These are phyloP conservation scores for Andrena chrysosceles DNA, from an alignment of 2,888 invertebrate genomes.

Conservation along the genomic window DNA sequence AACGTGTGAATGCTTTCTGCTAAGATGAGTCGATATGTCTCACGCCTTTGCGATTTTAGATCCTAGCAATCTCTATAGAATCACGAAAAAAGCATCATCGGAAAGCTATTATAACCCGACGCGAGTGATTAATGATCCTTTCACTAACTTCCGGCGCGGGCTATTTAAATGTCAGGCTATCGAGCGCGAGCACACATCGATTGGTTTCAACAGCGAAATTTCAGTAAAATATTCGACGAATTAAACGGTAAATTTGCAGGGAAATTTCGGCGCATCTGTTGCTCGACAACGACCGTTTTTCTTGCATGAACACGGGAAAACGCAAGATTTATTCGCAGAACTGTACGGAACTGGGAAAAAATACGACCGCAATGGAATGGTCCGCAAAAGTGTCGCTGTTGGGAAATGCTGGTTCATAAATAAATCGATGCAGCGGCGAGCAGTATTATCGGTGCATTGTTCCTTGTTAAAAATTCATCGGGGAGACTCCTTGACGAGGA, in stretches of 20 bases:
- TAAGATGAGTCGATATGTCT: no score
- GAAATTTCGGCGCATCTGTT: not conserved
- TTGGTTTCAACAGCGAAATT: not conserved
- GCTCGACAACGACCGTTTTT: not conserved
- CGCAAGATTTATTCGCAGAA: slow-evolving; percentile 12
- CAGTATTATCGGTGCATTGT: not conserved
- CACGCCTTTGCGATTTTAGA: no score
- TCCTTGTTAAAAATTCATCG: not conserved
- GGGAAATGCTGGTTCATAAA: not conserved
- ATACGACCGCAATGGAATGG: not conserved
- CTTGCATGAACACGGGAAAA: not conserved
- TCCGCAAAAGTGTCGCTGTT: not conserved
- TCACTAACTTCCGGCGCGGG: not conserved
- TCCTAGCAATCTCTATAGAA: no score
- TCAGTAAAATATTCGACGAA: slow-evolving; percentile 2
- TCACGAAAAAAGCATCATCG: no score
- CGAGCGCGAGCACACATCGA: not conserved
- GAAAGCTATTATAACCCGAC: no score
- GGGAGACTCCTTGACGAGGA: not conserved
- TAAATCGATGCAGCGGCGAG: not conserved
- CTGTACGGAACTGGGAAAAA: not conserved
- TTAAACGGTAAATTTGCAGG: slow-evolving; percentile 8
- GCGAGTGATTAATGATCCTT: no score
- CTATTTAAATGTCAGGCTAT: not conserved
- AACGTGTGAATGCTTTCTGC: no score